These are phyloP conservation scores for Spodoptera litura DNA, from an alignment of 1,140 invertebrate genomes.

Conservation along the genomic window DNA sequence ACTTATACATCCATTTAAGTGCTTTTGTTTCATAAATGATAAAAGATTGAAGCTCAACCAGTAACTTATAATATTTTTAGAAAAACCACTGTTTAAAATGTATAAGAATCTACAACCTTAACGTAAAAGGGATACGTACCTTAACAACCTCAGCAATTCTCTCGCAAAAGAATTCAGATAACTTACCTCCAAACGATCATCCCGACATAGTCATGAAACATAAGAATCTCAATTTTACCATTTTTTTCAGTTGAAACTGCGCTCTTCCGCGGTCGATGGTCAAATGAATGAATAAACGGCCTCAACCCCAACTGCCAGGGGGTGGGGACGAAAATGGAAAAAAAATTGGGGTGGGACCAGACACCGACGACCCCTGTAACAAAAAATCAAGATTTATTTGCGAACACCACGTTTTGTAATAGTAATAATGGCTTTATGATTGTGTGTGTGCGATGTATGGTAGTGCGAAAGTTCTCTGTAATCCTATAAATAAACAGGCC, in stretches of 20 bases:
- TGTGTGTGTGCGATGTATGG: slow-evolving; percentile 42
- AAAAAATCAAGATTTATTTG: slow-evolving; percentile 82
- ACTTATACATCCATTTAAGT: too few species aligned
- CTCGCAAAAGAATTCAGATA: not conserved
- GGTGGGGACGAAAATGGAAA: slow-evolving; percentile 64
- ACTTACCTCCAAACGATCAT: slow-evolving; percentile 43
- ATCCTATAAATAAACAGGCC: not conserved
- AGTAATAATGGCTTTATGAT: slow-evolving; percentile 58
- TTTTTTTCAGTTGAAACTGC: slow-evolving; percentile 38
- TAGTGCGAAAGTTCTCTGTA: slow-evolving; percentile 15
- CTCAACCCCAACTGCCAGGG: slow-evolving; percentile 43
- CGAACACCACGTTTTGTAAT: slow-evolving; percentile 58
- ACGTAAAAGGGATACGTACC: slow-evolving; percentile 10
- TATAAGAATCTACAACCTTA: not conserved
- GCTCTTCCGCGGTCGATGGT: slow-evolving; percentile 43
- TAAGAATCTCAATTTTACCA: slow-evolving; percentile 39
- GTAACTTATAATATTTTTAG: too few species aligned
- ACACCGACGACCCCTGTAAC: slow-evolving; percentile 64
- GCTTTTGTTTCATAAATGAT: too few species aligned
- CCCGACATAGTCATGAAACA: slow-evolving; percentile 44
- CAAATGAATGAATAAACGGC: slow-evolving; percentile 52
- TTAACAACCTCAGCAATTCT: slow-evolving; percentile 3
- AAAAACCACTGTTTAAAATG: too few species aligned
- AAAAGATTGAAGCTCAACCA: too few species aligned
- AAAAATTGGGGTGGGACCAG: slow-evolving; percentile 72